Base-by-base conservation (phyloP, 2,888 invertebrate genomes). In the Apomyelois bistriatella region DNA sequence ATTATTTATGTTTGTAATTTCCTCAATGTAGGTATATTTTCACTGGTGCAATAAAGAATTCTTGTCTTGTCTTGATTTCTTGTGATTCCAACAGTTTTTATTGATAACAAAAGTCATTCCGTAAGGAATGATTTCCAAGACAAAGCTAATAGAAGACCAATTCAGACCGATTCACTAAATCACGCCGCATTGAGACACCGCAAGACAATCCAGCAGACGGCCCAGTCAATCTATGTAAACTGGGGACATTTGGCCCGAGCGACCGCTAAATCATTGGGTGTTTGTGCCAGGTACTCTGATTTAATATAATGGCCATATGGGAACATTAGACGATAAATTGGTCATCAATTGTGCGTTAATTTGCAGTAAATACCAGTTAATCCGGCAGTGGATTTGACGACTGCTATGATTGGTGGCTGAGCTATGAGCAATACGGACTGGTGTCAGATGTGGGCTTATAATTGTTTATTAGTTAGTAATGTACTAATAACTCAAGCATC, bases 251-350 rank as follows among this genome's bases (percentile, higher is more conserved):
- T 52, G 52, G 46, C 46, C 22, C 32, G 61, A 64, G 65, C 61
- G 60, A 70, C 75, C 69, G 76, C 76, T 87, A 87, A 88, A 88
- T 88, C 88, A 88, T 76, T 66, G 62, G 80, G 84, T 77, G 82
- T 83, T 85, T 87, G 85, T 84, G 57, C 83, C 83, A 85, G 85
- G 85, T 84, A 79, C 65, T 70, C 75, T 72, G 88, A 89, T 88
- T 87, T 88, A 88, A 88, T 86, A 85, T 87, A 82, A 89, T 88
- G 81, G 85, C 71, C 76, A 68, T 63, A 70, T 72, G 75, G 72
- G 74, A 70, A 75, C 83, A 88, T 87, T 86, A 86, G 81, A 77
- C 85, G 82, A 85, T 84, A 87, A 85, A 84, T 86, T 84, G 85
- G 59, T 82, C 82, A 85, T 85, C 84, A 85, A 87, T 87, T 85